A percentile compares a stretch with the other conserved stretches of the same genome.
phyloP scores from a whole-genome alignment of 2,797 vertebrate genomes.

The Poliocrania exsul region DNA sequence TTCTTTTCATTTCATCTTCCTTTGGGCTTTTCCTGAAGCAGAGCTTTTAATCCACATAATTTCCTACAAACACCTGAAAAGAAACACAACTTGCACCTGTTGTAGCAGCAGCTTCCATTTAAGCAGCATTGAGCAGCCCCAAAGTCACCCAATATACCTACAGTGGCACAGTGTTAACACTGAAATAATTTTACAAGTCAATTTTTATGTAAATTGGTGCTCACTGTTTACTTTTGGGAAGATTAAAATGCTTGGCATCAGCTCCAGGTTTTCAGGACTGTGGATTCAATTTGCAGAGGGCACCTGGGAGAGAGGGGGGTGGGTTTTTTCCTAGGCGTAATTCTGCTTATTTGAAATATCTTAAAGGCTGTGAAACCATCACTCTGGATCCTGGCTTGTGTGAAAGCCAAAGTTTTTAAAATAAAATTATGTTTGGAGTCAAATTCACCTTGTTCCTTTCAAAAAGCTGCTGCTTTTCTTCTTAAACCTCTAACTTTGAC shows the following conservation, averaged over 20 bases:
- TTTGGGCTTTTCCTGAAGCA: not conserved
- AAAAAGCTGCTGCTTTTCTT: not conserved
- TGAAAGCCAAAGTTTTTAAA: not conserved
- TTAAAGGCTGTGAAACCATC: not conserved
- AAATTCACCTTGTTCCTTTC: not conserved
- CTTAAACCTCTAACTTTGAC: not conserved
- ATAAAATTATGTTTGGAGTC: not conserved
- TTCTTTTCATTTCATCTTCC: not conserved
- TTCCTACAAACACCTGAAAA: not conserved
- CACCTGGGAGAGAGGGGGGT: not conserved
- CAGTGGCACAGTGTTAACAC: not conserved
- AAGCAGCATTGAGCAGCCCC: not conserved
- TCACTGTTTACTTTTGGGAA: not conserved
- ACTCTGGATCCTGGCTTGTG: not conserved
- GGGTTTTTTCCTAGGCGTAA: not conserved
- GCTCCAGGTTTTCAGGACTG: not conserved
- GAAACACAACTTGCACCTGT: fast-evolving
- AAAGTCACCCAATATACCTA: not conserved
- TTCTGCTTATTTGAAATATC: not conserved
- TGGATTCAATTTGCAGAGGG: not conserved
- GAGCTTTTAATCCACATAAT: not conserved
- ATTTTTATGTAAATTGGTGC: not conserved
- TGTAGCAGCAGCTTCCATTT: not conserved
- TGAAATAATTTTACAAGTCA: not conserved
- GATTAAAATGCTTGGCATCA: not conserved